These are phyloP conservation scores for Cottus gobio DNA, from an alignment of 2,113 vertebrate species.

Conservation along the genomic window DNA sequence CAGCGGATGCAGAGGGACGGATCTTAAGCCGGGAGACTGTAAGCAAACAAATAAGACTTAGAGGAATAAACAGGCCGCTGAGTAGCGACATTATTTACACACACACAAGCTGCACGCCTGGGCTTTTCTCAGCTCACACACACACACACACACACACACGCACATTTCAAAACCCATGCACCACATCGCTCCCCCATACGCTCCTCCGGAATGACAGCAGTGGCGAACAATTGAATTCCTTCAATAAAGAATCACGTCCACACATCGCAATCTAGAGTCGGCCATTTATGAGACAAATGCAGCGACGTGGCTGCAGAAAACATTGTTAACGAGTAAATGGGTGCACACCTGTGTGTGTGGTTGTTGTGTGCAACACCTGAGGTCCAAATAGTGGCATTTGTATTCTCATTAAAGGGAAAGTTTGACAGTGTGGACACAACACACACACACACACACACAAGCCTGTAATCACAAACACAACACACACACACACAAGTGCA, in stretches of 20 bases:
- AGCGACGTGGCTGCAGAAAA: not conserved
- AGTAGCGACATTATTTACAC: constrained; percentile 61
- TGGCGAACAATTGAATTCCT: not conserved
- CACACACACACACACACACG: constrained; percentile 17
- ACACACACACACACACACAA: not conserved
- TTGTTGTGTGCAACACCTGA: not conserved
- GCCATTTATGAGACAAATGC: not conserved
- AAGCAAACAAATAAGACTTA: constrained; percentile 64
- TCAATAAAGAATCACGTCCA: not conserved
- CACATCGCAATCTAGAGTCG: not conserved
- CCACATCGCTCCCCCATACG: not conserved
- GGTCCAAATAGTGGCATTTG: not conserved
- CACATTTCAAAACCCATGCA: not conserved
- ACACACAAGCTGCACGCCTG: not conserved
- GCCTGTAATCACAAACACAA: not conserved
- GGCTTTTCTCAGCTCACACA: not conserved
- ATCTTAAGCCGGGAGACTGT: constrained; percentile 61
- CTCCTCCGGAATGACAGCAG: not conserved
- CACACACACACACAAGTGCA: constrained; percentile 1
- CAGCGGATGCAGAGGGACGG: constrained; percentile 49
- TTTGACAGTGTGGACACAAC: not conserved
- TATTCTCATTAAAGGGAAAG: not conserved
- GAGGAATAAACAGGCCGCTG: constrained; percentile 60
- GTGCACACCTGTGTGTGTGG: not conserved
- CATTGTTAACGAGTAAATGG: not conserved